Percentiles rank a stretch among this genome's conserved stretches.
Evolutionary conservation across 2,888 invertebrate genomes (phyloP).

Genomic region (Hirtodrosophila histrioides): DNA sequence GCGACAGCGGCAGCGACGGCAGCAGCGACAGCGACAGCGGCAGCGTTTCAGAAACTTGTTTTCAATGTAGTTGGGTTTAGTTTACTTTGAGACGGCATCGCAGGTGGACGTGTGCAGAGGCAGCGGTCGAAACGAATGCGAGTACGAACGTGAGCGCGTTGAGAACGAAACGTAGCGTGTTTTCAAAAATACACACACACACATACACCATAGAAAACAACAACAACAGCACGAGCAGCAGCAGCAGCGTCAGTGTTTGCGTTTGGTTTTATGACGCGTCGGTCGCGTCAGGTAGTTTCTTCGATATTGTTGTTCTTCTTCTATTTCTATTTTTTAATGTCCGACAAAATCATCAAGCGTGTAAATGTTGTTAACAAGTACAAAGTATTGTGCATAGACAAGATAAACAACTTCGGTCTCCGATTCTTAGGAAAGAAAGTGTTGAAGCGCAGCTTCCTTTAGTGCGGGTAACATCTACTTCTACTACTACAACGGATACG

Average conservation of each 20-base stretch:
- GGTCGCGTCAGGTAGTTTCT: slow-evolving; percentile 72
- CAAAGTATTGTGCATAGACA: slow-evolving; percentile 36
- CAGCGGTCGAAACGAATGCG: slow-evolving; percentile 35
- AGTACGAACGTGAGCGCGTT: slow-evolving; percentile 57
- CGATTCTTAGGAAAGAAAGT: slow-evolving; percentile 23
- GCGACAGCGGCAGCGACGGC: slow-evolving; percentile 19
- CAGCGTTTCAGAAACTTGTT: slow-evolving; percentile 82
- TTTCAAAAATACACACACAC: slow-evolving; percentile 53
- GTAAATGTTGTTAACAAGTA: slow-evolving; percentile 66
- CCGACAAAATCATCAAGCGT: slow-evolving; percentile 61
- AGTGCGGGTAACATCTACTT: not conserved
- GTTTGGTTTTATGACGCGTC: slow-evolving; percentile 72
- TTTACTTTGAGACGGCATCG: slow-evolving; percentile 83
- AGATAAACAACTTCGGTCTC: slow-evolving; percentile 31
- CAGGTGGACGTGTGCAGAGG: slow-evolving; percentile 80
- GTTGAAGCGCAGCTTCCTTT: slow-evolving; percentile 14
- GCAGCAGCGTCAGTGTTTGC: slow-evolving; percentile 53
- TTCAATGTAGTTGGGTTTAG: slow-evolving; percentile 80
- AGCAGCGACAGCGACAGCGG: slow-evolving; percentile 25
- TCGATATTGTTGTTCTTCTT: slow-evolving; percentile 41
- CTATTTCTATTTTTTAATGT: slow-evolving; percentile 37
- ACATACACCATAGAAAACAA: slow-evolving; percentile 21
- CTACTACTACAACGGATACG: slow-evolving; percentile 24
- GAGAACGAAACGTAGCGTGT: slow-evolving; percentile 59
- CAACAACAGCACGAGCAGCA: slow-evolving; percentile 31